Evolutionary conservation across 2,113 vertebrate genomes (phyloP), one percentile per base, ranked within the genome.

Genomic region (Chelonoidis abingdonii): DNA sequence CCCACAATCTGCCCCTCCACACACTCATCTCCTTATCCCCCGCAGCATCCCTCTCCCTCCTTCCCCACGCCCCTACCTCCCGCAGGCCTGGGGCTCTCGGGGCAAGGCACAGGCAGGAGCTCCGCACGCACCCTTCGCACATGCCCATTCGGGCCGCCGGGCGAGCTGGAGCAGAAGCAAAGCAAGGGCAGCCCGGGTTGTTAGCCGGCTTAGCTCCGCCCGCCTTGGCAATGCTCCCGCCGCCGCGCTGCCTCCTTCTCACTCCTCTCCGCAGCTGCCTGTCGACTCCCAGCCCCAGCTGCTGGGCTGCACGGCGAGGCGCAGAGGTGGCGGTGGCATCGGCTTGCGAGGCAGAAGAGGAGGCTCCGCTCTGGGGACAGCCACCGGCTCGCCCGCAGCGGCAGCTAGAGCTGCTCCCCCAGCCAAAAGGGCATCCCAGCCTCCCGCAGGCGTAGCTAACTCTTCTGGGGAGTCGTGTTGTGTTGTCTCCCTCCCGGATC

Each of bases 21-120:
- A 10, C 56, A 24, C 56, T 11, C 56, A 27, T 2, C 56, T 57
- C 31, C 76, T 21, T 10, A 10, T 8, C n/a, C 8, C 11, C n/a
- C 21, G 49, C 75, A 35, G 31, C 62, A 35, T 22, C 27, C 14
- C 31, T 6, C 12, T 27, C 25, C 57, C n/a, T 14, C 50, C 29
- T 10, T 10, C 22, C 53, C 10, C n/a, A 5, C 16, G 21, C 25
- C 3, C 5, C 9, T 3, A 1, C 3, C 47, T 50, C 29, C 27
- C 10, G 6, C 13, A 22, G 13, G 75, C 49, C 12, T 10, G 4
- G 76, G 9, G 35, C 62, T n/a, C 44, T 59, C 21, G 22, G 47
- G 56, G 86, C 86, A 41, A 49, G 21, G 57, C 24, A 17, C n/a
- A 56, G 44, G 53, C 76, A 8, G 38, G 44, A 5, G 27, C 86